Percentiles rank a stretch among this genome's conserved stretches.
These are phyloP conservation scores for Delichon dasypus DNA, from an alignment of 2,797 vertebrate species.

Conservation along the genomic window DNA sequence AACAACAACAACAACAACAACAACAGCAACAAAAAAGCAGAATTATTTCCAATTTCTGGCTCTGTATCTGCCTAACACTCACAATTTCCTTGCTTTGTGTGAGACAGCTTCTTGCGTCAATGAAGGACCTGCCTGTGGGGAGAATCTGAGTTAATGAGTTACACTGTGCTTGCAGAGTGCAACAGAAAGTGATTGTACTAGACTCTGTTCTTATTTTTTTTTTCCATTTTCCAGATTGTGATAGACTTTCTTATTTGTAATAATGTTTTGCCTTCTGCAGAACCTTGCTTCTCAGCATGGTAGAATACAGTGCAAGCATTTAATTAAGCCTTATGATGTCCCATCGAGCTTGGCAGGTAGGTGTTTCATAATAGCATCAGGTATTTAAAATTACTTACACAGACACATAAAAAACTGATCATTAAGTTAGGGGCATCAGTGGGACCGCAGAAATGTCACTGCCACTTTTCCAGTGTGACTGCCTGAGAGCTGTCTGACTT, in stretches of 20 bases:
- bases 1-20: background rate
- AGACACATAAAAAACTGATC: background rate
- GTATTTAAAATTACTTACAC: background rate
- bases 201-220: background rate
- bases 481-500: background rate
- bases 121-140: background rate
- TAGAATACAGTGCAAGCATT: conserved; percentile 10
- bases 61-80: background rate
- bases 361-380: conserved; percentile 6
- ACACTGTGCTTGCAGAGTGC: background rate
- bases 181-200: background rate
- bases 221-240: background rate
- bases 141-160: background rate
- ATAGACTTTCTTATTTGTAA: background rate
- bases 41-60: background rate
- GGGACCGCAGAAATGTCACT: background rate
- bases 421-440: background rate
- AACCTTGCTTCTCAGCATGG: background rate
- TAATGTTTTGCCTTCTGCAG: background rate
- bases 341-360: background rate
- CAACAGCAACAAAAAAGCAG: background rate
- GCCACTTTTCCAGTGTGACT: background rate
- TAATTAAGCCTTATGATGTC: conserved; percentile 9
- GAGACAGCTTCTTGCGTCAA: background rate
- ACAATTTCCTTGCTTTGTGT: background rate